Percentiles rank a stretch among this genome's conserved stretches.
Conservation (phyloP, 2,888 invertebrate genomes). For the Macroteleia sp. region DNA sequence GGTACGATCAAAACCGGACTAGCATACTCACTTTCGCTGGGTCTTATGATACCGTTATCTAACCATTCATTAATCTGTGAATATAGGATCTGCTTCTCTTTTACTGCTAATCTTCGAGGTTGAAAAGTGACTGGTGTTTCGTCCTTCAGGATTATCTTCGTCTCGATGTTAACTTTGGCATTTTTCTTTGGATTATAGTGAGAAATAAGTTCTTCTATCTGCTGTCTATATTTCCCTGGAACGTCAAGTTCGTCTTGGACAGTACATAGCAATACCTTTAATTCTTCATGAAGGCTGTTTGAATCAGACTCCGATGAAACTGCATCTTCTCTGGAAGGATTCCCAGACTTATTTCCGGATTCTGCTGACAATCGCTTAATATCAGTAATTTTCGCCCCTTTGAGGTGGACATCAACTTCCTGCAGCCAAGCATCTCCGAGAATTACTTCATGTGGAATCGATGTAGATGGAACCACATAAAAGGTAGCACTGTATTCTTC, state of each 20-base stretch:
- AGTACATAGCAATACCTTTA: not conserved
- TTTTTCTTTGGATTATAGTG: conserved; percentile 69
- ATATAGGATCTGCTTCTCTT: conserved; percentile 65
- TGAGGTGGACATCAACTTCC: conserved; percentile 1
- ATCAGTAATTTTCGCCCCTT: conserved; percentile 5
- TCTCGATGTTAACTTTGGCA: conserved; percentile 67
- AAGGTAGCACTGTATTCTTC: conserved; percentile 20
- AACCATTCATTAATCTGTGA: conserved; percentile 70
- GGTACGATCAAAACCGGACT: conserved; percentile 63
- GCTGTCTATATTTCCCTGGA: not conserved
- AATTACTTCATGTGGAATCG: conserved; percentile 25
- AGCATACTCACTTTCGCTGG: conserved; percentile 70
- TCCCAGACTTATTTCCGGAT: not conserved
- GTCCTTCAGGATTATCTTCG: conserved; percentile 71
- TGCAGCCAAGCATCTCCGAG: conserved; percentile 29
- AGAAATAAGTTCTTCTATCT: conserved; percentile 44
- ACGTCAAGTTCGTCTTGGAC: conserved; percentile 2
- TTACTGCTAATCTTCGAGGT: conserved; percentile 53
- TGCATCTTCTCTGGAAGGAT: not conserved
- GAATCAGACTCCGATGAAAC: not conserved
- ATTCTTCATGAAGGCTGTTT: not conserved
- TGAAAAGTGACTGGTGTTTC: conserved; percentile 64
- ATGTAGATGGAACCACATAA: conserved; percentile 16
- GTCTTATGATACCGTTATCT: conserved; percentile 68
- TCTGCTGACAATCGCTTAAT: not conserved